Percentiles rank a stretch among this genome's conserved stretches.
These are phyloP conservation scores for Holacanthella duospinosa DNA, from an alignment of 2,888 invertebrate species.

Conservation along the genomic window DNA sequence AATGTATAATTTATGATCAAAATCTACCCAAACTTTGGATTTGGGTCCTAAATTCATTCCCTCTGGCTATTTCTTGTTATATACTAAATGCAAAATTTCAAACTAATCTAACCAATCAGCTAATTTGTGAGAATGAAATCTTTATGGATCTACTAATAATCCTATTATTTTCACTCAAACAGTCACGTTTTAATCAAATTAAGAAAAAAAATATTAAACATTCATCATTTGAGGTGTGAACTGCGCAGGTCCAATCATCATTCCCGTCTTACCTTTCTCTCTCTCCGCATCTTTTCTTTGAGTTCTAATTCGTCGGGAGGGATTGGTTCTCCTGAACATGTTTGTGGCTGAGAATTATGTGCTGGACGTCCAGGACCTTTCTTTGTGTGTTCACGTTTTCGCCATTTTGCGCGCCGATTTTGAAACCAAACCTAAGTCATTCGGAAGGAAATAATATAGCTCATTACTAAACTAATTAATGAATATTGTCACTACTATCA, in stretches of 20 bases:
- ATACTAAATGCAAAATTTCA: background rate
- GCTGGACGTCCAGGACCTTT: constrained; percentile 97
- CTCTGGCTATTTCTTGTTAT: no score
- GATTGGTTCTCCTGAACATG: constrained; percentile 93
- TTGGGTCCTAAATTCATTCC: no score
- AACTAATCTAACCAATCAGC: background rate
- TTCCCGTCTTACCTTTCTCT: constrained; percentile 52
- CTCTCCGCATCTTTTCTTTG: constrained; percentile 73
- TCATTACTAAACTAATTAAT: no score
- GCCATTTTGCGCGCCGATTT: constrained; percentile 96
- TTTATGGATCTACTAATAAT: no score
- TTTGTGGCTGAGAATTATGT: constrained; percentile 95
- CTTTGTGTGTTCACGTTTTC: constrained; percentile 97
- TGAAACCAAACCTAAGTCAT: constrained; percentile 99
- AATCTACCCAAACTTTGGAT: no score
- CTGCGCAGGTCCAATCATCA: no score
- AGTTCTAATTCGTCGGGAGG: constrained; percentile 78
- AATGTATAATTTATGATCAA: no score
- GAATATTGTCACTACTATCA: no score
- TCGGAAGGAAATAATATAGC: no score
- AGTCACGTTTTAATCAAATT: background rate
- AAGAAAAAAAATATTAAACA: background rate
- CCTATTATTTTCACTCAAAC: background rate
- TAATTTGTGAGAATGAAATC: background rate
- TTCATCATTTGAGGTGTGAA: no score